Evolutionary conservation across 2,113 vertebrate species (phyloP).

Genomic region (Calyptommatus sinebrachiatus): DNA sequence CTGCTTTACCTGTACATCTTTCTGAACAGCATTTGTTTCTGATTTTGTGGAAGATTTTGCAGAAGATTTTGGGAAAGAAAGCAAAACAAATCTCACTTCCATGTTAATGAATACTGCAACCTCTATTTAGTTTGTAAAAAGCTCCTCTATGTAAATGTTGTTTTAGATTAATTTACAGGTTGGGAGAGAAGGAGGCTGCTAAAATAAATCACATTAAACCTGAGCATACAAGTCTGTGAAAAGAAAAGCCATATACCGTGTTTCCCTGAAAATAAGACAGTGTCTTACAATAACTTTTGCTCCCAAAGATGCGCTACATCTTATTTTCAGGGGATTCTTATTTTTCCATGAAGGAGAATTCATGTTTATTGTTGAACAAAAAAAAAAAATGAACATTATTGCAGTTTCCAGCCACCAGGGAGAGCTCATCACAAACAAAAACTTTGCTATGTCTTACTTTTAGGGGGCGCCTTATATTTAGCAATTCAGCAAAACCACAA

Average conservation of each 20-base stretch:
- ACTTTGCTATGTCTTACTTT: too few species aligned
- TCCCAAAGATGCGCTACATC: too few species aligned
- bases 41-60: background rate
- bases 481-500: too few species aligned
- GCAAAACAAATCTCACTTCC: background rate
- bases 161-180: background rate
- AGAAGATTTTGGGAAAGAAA: background rate
- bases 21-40: background rate
- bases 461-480: too few species aligned
- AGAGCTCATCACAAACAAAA: too few species aligned
- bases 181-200: background rate
- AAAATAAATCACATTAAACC: slow-evolving; percentile 26
- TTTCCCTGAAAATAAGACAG: too few species aligned
- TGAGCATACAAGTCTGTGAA: background rate
- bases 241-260: background rate
- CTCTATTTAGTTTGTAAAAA: background rate
- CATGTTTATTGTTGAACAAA: too few species aligned
- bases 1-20: background rate
- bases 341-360: too few species aligned
- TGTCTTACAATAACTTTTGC: too few species aligned
- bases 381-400: too few species aligned
- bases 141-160: background rate
- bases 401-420: too few species aligned
- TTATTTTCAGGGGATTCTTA: too few species aligned
- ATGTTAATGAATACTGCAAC: background rate